Conservation (phyloP, 2,113 vertebrate genomes). For the Protomyctophum bolini region DNA sequence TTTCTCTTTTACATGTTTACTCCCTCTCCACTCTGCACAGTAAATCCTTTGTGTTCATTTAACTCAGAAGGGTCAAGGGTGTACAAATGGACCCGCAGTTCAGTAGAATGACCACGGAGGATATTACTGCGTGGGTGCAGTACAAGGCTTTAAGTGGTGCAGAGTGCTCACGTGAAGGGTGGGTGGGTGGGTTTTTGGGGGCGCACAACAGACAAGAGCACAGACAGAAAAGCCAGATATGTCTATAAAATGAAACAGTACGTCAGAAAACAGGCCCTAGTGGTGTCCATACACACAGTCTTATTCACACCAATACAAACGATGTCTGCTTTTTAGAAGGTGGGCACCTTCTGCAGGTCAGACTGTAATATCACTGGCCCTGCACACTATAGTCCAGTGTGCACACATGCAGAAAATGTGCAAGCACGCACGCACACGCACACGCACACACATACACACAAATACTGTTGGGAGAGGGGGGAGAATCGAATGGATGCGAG, state of each 20-base stretch:
- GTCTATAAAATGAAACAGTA: conserved; percentile 52
- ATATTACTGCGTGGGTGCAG: conserved; percentile 32
- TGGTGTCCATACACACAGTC: conserved; percentile 40
- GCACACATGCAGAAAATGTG: conserved; percentile 30
- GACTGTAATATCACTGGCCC: conserved; percentile 64
- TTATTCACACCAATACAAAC: conserved; percentile 70
- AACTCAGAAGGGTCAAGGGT: too few relatives aligned
- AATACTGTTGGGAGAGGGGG: conserved; percentile 28
- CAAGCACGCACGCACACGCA: conserved; percentile 41
- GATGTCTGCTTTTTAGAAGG: conserved; percentile 41
- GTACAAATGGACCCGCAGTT: too few relatives aligned
- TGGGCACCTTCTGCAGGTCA: conserved; percentile 46
- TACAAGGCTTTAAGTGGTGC: conserved; percentile 63
- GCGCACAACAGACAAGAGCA: conserved; percentile 16
- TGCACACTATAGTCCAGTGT: conserved; percentile 35
- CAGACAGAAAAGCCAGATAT: conserved; percentile 44
- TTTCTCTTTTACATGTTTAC: neutral
- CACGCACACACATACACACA: conserved; percentile 43
- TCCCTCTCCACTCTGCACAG: conserved; percentile 29
- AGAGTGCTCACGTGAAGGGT: conserved; percentile 43
- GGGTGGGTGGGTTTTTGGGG: neutral
- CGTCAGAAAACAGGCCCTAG: conserved; percentile 37
- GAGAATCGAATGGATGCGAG: conserved; percentile 30
- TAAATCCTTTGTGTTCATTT: too few relatives aligned
- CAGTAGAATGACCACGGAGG: too few relatives aligned